Evolutionary conservation across 2,888 invertebrate genomes (phyloP).

Genomic region (Marasmarcha lunaedactyla): DNA sequence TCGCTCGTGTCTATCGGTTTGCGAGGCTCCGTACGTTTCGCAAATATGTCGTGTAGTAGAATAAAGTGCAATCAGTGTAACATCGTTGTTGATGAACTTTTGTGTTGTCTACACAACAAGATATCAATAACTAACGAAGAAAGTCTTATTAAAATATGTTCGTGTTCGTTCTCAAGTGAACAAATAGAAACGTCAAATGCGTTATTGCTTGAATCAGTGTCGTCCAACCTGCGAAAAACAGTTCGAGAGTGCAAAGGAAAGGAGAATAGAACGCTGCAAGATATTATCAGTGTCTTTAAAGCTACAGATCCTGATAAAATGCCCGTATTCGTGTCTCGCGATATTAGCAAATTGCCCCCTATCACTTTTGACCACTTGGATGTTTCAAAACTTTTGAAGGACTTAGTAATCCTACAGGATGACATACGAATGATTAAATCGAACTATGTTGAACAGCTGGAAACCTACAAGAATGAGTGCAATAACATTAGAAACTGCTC

Average conservation of each 20-base stretch:
- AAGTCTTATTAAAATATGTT: conserved; percentile 10
- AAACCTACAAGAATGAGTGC: no score
- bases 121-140: conserved; percentile 8
- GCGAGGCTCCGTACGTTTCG: no score
- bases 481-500: no score
- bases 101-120: neutral
- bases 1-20: no score
- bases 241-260: conserved; percentile 12
- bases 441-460: conserved; percentile 2
- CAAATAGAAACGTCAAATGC: conserved; percentile 13
- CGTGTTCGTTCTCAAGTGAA: conserved; percentile 9
- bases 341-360: conserved; percentile 7
- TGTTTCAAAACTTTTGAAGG: conserved; percentile 5
- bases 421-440: conserved; percentile 3
- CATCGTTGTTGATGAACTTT: neutral
- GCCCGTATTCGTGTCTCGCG: conserved; percentile 7
- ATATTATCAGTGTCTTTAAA: conserved; percentile 13
- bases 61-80: neutral
- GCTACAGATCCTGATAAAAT: conserved; percentile 4
- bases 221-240: conserved; percentile 9
- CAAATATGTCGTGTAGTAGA: neutral
- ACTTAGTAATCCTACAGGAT: neutral
- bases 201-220: conserved; percentile 13
- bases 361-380: conserved; percentile 8
- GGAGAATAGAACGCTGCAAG: conserved; percentile 10